A percentile compares a stretch with the other conserved stretches of the same genome.
phyloP scores from a whole-genome alignment of 2,888 invertebrate species.

The Polylopha cassiicola region DNA sequence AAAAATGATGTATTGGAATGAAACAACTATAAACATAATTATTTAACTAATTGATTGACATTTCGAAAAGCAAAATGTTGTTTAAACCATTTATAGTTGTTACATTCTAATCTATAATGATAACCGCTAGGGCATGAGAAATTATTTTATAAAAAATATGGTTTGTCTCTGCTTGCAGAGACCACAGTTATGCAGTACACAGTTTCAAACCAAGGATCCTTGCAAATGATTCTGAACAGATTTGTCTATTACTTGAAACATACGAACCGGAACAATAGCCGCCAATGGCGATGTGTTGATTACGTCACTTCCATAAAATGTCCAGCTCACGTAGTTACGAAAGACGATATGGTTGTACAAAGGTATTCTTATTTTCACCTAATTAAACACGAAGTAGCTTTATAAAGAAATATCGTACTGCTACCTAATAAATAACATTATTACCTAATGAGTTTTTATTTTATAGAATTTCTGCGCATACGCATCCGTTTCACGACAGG shows the following conservation, averaged over 20 bases:
- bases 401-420: not conserved
- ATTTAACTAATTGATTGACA: too few species aligned
- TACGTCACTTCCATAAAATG: conserved; percentile 50
- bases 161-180: too few species aligned
- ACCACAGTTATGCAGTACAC: conserved; percentile 48
- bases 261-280: conserved; percentile 42
- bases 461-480: conserved; percentile 53
- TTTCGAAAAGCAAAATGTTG: too few species aligned
- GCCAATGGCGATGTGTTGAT: conserved; percentile 64
- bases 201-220: conserved; percentile 55
- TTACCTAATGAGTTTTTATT: not conserved
- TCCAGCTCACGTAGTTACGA: conserved; percentile 54
- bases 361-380: conserved; percentile 37
- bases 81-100: too few species aligned
- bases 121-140: too few species aligned
- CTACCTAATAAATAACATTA: not conserved
- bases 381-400: conserved; percentile 2
- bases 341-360: conserved; percentile 47
- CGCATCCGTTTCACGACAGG: conserved; percentile 53
- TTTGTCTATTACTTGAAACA: conserved; percentile 59
- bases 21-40: too few species aligned
- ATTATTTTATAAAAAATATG: too few species aligned
- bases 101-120: too few species aligned
- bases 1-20: too few species aligned
- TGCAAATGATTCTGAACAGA: conserved; percentile 59